A percentile compares a stretch with the other conserved stretches of the same genome.
Conservation (phyloP, 2,113 vertebrate species). For the Ptychochromis oligacanthus region DNA sequence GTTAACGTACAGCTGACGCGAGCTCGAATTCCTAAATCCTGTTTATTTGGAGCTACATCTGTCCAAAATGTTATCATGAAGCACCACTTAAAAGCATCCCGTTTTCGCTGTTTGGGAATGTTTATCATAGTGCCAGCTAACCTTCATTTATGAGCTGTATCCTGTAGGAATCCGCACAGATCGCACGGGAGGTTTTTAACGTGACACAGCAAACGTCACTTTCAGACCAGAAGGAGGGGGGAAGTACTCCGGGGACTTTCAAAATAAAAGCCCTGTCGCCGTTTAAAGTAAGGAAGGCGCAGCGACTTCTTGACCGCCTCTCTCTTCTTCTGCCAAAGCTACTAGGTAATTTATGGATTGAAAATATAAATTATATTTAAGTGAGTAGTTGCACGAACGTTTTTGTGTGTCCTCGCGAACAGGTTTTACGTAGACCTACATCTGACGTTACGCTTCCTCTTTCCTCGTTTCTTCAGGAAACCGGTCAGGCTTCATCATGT, state of each 20-base stretch:
- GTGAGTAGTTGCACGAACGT: background rate
- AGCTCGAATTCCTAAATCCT: background rate
- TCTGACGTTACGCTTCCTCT: background rate
- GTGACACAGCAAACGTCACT: conserved; percentile 27
- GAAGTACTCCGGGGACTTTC: conserved; percentile 9
- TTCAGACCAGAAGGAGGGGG: background rate
- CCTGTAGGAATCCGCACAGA: background rate
- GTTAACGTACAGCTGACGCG: background rate
- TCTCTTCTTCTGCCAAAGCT: background rate
- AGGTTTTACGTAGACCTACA: background rate
- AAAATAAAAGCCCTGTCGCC: conserved; percentile 36
- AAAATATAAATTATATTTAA: background rate
- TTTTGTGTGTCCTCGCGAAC: background rate
- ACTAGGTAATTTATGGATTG: background rate
- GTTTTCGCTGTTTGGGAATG: background rate
- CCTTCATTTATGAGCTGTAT: conserved; percentile 26
- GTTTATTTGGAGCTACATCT: background rate
- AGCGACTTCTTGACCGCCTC: background rate
- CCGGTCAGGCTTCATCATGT: conserved; percentile 56
- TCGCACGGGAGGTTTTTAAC: conserved; percentile 46
- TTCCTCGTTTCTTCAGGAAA: background rate
- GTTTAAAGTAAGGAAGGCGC: accelerated
- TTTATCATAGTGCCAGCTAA: background rate
- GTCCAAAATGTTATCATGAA: background rate
- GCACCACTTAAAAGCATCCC: accelerated